Percentiles rank a stretch among this genome's conserved stretches.
Evolutionary conservation across 1,140 invertebrate genomes (phyloP).

Genomic region (Gerris buenoi): DNA sequence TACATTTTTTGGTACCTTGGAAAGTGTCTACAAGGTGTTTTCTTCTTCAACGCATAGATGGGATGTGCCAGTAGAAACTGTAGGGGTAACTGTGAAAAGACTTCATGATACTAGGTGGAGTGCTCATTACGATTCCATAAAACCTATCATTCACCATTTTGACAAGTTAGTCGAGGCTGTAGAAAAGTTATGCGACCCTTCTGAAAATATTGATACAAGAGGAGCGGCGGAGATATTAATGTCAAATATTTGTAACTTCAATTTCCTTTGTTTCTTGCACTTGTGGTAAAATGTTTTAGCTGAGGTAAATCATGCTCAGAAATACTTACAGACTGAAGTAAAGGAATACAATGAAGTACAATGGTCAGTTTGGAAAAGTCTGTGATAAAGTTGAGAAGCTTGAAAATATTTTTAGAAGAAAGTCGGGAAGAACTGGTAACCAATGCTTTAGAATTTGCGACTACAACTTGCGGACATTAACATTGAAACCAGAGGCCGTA

Average conservation of each 20-base stretch:
- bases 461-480: no score
- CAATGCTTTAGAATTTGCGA: no score
- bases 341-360: no score
- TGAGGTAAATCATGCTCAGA: background rate
- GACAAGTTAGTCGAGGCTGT: background rate
- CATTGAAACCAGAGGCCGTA: no score
- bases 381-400: no score
- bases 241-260: background rate
- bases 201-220: background rate
- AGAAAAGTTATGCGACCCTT: background rate
- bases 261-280: background rate
- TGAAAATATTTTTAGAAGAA: no score
- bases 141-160: background rate
- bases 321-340: background rate
- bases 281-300: background rate
- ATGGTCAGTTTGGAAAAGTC: no score
- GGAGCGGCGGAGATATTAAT: background rate
- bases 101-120: background rate
- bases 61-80: no score
- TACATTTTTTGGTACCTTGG: background rate
- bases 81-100: background rate
- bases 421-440: no score
- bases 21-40: background rate
- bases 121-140: background rate
- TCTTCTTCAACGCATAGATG: background rate